Percentiles rank a stretch among this genome's conserved stretches.
These are phyloP conservation scores for Porites lutea DNA, from an alignment of 64 coral and sea anemone genomes.

Conservation along the genomic window DNA sequence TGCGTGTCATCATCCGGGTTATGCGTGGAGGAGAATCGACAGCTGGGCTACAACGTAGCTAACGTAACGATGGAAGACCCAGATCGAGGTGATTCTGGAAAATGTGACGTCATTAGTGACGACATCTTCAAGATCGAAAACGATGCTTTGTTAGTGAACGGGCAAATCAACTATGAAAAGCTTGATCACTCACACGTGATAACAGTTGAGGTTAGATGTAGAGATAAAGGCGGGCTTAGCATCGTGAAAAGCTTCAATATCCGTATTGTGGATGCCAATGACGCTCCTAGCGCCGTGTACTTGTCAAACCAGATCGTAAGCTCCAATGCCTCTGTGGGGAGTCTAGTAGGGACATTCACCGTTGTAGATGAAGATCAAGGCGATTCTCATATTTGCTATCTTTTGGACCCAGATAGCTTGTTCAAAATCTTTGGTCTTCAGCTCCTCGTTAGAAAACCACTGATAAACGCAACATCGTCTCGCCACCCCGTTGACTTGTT, in stretches of 20 bases:
- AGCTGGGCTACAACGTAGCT: slow-evolving; percentile 70
- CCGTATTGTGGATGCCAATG: slow-evolving; percentile 69
- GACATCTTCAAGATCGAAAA: slow-evolving; percentile 46
- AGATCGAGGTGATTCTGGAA: slow-evolving; percentile 49
- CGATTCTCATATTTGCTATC: slow-evolving; percentile 59
- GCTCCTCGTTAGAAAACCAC: slow-evolving; percentile 48
- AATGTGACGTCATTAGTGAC: slow-evolving; percentile 65
- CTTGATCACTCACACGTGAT: slow-evolving; percentile 55
- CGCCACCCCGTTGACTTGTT: slow-evolving; percentile 68
- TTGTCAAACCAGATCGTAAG: slow-evolving; percentile 73
- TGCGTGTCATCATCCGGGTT: slow-evolving; percentile 7
- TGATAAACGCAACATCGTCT: slow-evolving; percentile 68
- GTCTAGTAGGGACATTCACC: slow-evolving; percentile 72
- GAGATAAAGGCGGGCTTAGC: slow-evolving; percentile 69
- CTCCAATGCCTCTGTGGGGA: slow-evolving; percentile 57
- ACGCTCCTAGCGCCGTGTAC: slow-evolving; percentile 53
- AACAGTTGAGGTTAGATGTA: slow-evolving; percentile 57
- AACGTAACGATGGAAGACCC: slow-evolving; percentile 59
- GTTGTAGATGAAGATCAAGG: slow-evolving; percentile 72
- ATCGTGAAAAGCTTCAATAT: slow-evolving; percentile 54
- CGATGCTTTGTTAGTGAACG: slow-evolving; percentile 60
- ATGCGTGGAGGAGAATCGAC: slow-evolving; percentile 75
- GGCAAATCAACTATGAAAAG: slow-evolving; percentile 72
- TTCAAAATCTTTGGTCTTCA: slow-evolving; percentile 65
- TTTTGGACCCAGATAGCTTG: slow-evolving; percentile 68